Evolutionary conservation across 2,797 vertebrate species (phyloP), one percentile per base, ranked within the genome.

Genomic region (Hippocampus kuda): DNA sequence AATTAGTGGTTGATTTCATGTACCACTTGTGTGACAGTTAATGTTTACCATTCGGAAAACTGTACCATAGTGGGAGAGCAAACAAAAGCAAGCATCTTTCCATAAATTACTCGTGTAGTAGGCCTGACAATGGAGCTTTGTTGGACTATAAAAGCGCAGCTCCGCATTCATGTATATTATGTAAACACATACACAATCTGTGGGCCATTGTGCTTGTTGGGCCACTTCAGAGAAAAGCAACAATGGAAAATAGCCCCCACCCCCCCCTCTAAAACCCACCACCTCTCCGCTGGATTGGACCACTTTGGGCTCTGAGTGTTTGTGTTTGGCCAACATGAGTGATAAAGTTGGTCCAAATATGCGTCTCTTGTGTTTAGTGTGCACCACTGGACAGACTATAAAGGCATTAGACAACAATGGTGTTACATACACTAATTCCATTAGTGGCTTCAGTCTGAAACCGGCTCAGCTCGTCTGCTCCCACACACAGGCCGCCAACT

Each of bases 51-150:
- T 34, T 34, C 0, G 13, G 12, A 56, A 38, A 30, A 61, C 4
- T 27, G 26, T 59, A 59, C 26, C 27, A 30, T 61, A 30, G 79
- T 74, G 79, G 72, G 72, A 74, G 78, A 71, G 79, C 67, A 81
- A 44, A 89, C 86, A 88, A 89, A 83, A 82, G 85, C 63, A 8
- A 80, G 80, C 83, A 83, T 90, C 88, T 91, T 91, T 89, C 87
- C 90, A 91, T 91, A 90, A 91, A 92, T 91, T 91, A 90, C 84
- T 81, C 76, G 83, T 88, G 74, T 69, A 70, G 73, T 87, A 70
- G 34, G 44, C 5, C 18, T 85, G 82, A 92, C 90, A 91, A 92
- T 91, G 79, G 84, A 67, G 84, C 83, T 88, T 91, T 91, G 90
- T 91, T 77, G 77, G 80, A 68, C 79, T 79, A 84, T 87, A 83